A percentile compares a stretch with the other conserved stretches of the same genome.
Evolutionary conservation across 2,888 invertebrate species (phyloP).

Genomic region (Nudaria mundana): DNA sequence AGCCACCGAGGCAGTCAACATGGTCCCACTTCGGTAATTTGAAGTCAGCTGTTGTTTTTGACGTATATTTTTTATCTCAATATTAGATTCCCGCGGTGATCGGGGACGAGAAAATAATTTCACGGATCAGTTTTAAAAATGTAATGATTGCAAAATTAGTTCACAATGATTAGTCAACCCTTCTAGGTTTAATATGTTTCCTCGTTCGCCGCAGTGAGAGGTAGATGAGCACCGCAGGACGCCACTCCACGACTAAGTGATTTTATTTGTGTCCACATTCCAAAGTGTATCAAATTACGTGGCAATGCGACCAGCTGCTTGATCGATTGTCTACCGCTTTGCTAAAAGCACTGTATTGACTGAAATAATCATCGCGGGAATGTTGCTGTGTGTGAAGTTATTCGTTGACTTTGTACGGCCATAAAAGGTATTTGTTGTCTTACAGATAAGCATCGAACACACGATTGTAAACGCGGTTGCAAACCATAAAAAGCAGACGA

Average conservation of each 20-base stretch:
- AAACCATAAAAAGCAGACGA: too few relatives aligned
- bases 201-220: constrained; percentile 46
- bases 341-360: constrained; percentile 67
- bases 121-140: too few relatives aligned
- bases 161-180: constrained; percentile 7
- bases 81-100: too few relatives aligned
- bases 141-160: constrained; percentile 7
- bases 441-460: constrained; percentile 6
- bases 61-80: too few relatives aligned
- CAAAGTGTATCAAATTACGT: constrained; percentile 78
- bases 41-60: too few relatives aligned
- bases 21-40: too few relatives aligned
- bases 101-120: too few relatives aligned
- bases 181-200: constrained; percentile 34
- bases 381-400: constrained; percentile 26
- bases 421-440: constrained; percentile 11
- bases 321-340: constrained; percentile 65
- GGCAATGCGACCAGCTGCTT: constrained; percentile 68
- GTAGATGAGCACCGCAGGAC: constrained; percentile 69
- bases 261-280: constrained; percentile 80
- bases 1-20: too few relatives aligned
- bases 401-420: constrained; percentile 15
- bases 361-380: constrained; percentile 50
- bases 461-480: too few relatives aligned
- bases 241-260: constrained; percentile 77